Conservation (phyloP, 2,113 vertebrate genomes). For the Corythornis madagascariensis region DNA sequence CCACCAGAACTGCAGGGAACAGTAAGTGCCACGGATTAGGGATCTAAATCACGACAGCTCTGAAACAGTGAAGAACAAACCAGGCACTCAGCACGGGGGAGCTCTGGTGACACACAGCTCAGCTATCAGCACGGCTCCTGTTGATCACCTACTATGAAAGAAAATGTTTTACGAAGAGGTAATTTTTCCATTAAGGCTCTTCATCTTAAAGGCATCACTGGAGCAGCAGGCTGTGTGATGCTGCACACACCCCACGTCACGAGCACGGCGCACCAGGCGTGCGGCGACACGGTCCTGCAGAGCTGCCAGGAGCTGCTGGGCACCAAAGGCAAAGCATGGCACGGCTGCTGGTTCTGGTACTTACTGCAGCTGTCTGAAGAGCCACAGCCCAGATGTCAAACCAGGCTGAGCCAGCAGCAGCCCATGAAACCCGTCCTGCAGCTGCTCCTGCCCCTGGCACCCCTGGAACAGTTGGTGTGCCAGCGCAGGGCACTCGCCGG, state of each 20-base stretch:
- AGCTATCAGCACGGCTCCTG: neutral
- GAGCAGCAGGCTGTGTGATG: accelerated
- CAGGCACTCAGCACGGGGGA: neutral
- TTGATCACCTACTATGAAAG: neutral
- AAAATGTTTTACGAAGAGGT: neutral
- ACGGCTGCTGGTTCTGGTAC: accelerated
- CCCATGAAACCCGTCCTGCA: accelerated
- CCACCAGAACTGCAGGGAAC: neutral
- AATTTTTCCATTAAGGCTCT: neutral
- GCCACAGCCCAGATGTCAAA: neutral
- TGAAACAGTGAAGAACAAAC: neutral
- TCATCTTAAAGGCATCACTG: neutral
- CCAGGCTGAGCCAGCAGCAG: neutral
- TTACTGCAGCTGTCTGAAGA: neutral
- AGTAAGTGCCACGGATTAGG: neutral
- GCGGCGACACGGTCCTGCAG: too few relatives aligned
- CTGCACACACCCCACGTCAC: neutral
- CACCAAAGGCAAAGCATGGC: neutral
- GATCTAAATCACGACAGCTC: neutral
- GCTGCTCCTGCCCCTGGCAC: neutral
- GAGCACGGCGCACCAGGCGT: too few relatives aligned
- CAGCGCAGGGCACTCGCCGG: accelerated
- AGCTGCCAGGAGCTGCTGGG: too few relatives aligned
- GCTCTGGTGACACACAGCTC: neutral
- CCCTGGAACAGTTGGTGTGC: accelerated